Evolutionary conservation across 2,888 invertebrate species (phyloP), one percentile per base, ranked within the genome.

Genomic region (Mimachlamys varia): DNA sequence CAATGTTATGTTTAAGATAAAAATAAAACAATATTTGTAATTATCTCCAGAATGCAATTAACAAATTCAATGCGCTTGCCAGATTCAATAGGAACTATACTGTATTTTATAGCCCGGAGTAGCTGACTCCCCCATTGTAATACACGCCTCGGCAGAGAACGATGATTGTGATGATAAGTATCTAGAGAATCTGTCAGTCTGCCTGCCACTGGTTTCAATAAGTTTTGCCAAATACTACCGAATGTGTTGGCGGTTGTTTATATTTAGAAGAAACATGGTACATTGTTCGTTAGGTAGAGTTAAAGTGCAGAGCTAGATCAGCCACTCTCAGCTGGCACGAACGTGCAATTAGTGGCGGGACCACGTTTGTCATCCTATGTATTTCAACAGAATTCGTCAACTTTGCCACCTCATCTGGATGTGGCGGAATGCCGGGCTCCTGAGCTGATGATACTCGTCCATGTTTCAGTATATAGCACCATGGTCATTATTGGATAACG

Each of bases 161-260:
- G 76, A 76, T 33, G 76, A 76, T 33, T 27, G 76, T 27, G 76
- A 13, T 76, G 76, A 76, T 76, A 76, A 33, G n/a, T 33, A 76
- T 76, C 76, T 27, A 27, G 76, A 76, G 33, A 22, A 76, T 76
- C 76, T 76, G 76, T 76, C 76, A 76, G 76, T 76, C 76, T 33
- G 76, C 10, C 76, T 76, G 76, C 76, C 76, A 76, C 76, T 76
- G 76, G 62, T 76, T 76, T 76, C 76, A 76, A 76, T 76, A 76
- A 27, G 76, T 76, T 76, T 76, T 76, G 76, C 76, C 76, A 76
- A 76, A 33, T 76, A 76, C 76, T 76, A 76, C 33, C 33, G 76
- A 76, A 76, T 33, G 76, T 76, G 76, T 76, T 27, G 76, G 76
- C 76, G 27, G 27, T 27, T 27, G 76, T 76, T 76, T 76, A 76